These are phyloP conservation scores for Alexandromys fortis DNA, from an alignment of 2,113 vertebrate species.

Conservation along the genomic window DNA sequence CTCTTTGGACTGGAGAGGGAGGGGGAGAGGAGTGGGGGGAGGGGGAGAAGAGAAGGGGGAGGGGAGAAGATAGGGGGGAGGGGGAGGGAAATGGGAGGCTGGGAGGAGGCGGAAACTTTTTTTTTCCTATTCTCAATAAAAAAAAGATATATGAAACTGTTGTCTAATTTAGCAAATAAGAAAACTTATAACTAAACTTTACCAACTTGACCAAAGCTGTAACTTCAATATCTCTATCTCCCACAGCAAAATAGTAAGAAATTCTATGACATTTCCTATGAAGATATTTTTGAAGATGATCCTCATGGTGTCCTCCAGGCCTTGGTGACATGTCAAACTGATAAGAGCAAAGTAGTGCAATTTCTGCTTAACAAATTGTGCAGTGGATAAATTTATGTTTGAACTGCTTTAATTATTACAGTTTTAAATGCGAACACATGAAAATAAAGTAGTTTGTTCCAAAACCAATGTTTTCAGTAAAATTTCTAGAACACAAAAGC, in stretches of 20 bases:
- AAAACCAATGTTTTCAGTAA: neutral
- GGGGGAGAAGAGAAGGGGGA: too few relatives aligned
- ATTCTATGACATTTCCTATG: neutral
- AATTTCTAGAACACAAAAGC: neutral
- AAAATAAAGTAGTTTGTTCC: neutral
- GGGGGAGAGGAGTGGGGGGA: too few relatives aligned
- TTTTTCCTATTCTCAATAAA: too few relatives aligned
- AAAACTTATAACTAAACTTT: neutral
- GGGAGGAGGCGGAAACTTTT: too few relatives aligned
- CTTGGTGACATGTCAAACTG: neutral
- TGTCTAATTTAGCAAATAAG: neutral
- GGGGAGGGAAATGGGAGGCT: too few relatives aligned
- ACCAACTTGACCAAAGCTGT: neutral
- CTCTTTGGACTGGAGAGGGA: too few relatives aligned
- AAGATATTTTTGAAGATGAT: neutral
- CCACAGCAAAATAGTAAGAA: neutral
- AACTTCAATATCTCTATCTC: neutral
- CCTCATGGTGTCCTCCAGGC: accelerated
- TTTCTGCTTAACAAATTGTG: neutral
- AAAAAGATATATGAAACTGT: neutral
- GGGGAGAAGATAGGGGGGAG: too few relatives aligned
- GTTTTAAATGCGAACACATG: neutral
- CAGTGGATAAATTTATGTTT: neutral
- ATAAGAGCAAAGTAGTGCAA: neutral
- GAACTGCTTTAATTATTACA: neutral